These are phyloP conservation scores for Choristoneura fumiferana DNA, from an alignment of 1,140 invertebrate species.

Conservation along the genomic window DNA sequence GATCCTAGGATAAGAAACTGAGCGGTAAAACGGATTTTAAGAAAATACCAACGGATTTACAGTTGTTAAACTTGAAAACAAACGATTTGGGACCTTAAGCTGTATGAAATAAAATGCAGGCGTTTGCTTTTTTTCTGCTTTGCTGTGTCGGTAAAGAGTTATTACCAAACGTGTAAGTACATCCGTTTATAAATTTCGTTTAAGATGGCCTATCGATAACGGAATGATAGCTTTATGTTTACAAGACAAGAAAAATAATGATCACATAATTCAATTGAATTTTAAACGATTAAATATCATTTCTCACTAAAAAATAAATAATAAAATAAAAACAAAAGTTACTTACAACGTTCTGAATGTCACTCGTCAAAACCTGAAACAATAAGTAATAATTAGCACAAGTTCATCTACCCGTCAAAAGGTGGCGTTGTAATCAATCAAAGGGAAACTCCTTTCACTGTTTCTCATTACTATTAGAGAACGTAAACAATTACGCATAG, in stretches of 20 bases:
- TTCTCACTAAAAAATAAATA: not conserved
- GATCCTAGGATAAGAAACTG: not conserved
- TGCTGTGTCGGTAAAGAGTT: constrained; percentile 5
- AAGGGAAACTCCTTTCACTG: constrained; percentile 5
- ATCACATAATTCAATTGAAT: too few relatives aligned
- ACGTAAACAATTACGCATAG: constrained; percentile 28
- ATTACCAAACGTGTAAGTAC: constrained; percentile 24
- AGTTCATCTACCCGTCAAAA: constrained; percentile 21
- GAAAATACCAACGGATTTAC: too few relatives aligned
- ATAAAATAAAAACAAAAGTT: not conserved
- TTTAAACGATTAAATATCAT: not conserved
- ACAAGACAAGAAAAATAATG: not conserved
- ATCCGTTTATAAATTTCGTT: constrained; percentile 35
- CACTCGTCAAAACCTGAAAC: not conserved
- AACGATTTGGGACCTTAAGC: too few relatives aligned
- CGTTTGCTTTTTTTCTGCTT: too few relatives aligned
- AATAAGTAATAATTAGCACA: not conserved
- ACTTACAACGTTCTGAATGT: constrained; percentile 10
- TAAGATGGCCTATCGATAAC: constrained; percentile 42
- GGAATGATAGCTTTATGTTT: constrained; percentile 1
- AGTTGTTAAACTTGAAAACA: too few relatives aligned
- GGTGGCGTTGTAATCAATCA: constrained; percentile 30
- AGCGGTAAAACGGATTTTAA: too few relatives aligned
- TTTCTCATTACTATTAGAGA: constrained; percentile 31
- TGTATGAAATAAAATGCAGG: too few relatives aligned